Conservation (phyloP, 2,888 invertebrate species). For the Scaptomyza tumidula region DNA sequence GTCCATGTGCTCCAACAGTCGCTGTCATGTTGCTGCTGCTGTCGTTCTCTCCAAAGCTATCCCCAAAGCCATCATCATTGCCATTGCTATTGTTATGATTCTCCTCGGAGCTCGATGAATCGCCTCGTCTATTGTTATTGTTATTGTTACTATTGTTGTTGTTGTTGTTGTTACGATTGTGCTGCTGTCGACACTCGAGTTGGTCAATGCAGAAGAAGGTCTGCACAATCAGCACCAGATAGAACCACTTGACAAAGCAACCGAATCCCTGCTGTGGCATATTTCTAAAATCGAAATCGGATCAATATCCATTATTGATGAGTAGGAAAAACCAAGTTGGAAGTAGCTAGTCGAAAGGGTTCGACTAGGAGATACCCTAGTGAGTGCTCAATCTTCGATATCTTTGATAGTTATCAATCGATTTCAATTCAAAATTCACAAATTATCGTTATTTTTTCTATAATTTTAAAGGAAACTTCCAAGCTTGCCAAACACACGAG, state of each 20-base stretch:
- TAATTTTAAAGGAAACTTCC: no score
- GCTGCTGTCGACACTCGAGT: constrained; percentile 73
- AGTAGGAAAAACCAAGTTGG: constrained; percentile 4
- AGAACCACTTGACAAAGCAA: constrained; percentile 73
- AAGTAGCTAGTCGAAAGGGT: not conserved
- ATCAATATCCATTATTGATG: constrained; percentile 23
- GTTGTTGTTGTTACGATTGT: constrained; percentile 56
- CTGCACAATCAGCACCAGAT: constrained; percentile 71
- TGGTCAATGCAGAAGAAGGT: constrained; percentile 64
- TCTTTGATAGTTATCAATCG: no score
- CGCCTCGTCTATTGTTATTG: constrained; percentile 52
- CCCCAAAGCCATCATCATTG: constrained; percentile 46
- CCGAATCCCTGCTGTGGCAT: constrained; percentile 68
- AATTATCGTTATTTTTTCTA: no score
- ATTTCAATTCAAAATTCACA: no score
- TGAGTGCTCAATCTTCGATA: no score
- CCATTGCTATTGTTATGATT: constrained; percentile 10
- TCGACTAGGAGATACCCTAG: not conserved
- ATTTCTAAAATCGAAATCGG: constrained; percentile 43
- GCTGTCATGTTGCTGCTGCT: constrained; percentile 41
- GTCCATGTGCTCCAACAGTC: constrained; percentile 38
- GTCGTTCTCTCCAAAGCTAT: constrained; percentile 55
- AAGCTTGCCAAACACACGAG: no score
- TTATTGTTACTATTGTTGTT: constrained; percentile 45
- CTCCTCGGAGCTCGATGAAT: constrained; percentile 69